Base-by-base conservation (phyloP, 2,888 invertebrate genomes). In the Chrysolina haemoptera region DNA sequence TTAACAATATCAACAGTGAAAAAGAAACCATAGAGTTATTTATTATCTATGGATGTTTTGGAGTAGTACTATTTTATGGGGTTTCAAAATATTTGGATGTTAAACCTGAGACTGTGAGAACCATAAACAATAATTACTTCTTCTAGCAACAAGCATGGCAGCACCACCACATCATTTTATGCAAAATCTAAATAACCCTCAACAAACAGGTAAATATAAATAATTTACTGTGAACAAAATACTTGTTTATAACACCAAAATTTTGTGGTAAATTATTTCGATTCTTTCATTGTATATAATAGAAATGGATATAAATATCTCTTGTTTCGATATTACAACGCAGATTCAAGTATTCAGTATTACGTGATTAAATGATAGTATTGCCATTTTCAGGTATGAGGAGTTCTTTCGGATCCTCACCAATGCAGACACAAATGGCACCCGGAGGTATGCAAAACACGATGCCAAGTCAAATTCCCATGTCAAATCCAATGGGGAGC, bases 101-200 rank as follows among this genome's bases (percentile, higher is more conserved):
- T 9, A 78, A 78, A 70, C 77, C 78, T 40, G 76, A 76, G 70
- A 66, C 69, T 63, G 67, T 74, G 22, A 66, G 77, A 59, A 78
- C 78, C 20, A 77, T 76, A 72, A 78, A 78, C 62, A 78, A 78
- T 50, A 78, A 78, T 50, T 78, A 78, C 64, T 76, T 72, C 59
- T 78, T 73, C 59, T 78, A 73, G 27, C 16, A 59, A 59, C 20
- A 77, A 77, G 74, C 50, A 94, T 94, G 94, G 91, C 94, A 66
- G 94, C 93, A 4, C 93, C 93, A 82, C 93, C 93, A 48, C 94
- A 94, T 85, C 93, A 93, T 84, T 94, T 93, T 82, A 91, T 93
- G 78, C 90, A 92, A 22, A 93, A 92, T 76, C 91, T 93, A 82
- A 91, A 91, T 80, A 92, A 90, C 75, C 86, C 89, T 50, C 92